phyloP scores from a whole-genome alignment of 2,888 invertebrate species.

The Allygus modestus region DNA sequence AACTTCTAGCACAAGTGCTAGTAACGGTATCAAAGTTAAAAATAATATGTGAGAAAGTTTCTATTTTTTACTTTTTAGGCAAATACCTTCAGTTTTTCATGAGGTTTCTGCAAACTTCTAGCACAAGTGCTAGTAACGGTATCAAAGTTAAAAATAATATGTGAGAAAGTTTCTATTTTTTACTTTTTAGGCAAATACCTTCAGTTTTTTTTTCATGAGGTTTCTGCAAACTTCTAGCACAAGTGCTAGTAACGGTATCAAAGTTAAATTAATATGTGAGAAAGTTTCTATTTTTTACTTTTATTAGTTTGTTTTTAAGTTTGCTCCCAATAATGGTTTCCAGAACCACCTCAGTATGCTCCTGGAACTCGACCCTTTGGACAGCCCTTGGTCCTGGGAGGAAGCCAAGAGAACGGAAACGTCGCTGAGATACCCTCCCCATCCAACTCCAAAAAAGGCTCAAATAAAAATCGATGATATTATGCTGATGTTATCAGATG shows the following conservation, averaged over 20 bases:
- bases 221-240: too few species aligned
- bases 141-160: too few species aligned
- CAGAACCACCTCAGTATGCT: slow-evolving; percentile 73
- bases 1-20: too few species aligned
- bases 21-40: too few species aligned
- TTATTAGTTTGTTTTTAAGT: slow-evolving; percentile 54
- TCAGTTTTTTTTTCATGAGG: too few species aligned
- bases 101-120: too few species aligned
- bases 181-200: background rate
- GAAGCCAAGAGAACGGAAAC: slow-evolving; percentile 71
- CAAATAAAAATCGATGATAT: slow-evolving; percentile 74
- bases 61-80: too few species aligned
- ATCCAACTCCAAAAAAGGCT: slow-evolving; percentile 71
- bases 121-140: too few species aligned
- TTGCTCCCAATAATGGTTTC: slow-evolving; percentile 63
- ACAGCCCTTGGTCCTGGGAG: slow-evolving; percentile 84
- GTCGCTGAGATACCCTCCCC: slow-evolving; percentile 67
- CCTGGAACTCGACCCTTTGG: slow-evolving; percentile 85
- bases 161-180: too few species aligned
- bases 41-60: too few species aligned
- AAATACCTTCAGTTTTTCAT: too few species aligned
- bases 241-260: too few species aligned
- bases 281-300: slow-evolving; percentile 21
- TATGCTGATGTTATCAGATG: background rate
- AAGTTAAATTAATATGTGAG: slow-evolving; percentile 1